A percentile compares a stretch with the other conserved stretches of the same genome.
Evolutionary conservation across 2,113 vertebrate genomes (phyloP).

Genomic region (Arvicanthis niloticus): DNA sequence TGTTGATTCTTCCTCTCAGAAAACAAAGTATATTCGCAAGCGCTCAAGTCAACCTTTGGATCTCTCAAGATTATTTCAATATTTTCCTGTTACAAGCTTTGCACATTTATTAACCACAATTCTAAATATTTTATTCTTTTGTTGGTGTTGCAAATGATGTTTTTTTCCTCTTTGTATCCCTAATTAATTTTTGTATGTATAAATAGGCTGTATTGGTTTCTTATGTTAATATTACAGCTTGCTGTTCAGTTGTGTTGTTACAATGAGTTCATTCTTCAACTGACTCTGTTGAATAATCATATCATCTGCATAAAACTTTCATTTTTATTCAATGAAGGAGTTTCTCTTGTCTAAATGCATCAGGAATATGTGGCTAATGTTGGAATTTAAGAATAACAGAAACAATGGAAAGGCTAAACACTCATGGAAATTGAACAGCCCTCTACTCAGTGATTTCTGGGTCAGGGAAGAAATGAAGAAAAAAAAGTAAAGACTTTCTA

Average conservation of each 20-base stretch:
- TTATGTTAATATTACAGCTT: slow-evolving; percentile 52
- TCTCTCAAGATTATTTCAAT: not conserved
- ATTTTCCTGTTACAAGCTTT: not conserved
- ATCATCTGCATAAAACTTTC: not conserved
- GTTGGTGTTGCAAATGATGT: not conserved
- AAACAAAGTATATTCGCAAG: not conserved
- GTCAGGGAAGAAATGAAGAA: too few relatives aligned
- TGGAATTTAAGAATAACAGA: not conserved
- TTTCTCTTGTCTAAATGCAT: not conserved
- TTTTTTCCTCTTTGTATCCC: not conserved
- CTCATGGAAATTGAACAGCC: too few relatives aligned
- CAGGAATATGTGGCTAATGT: not conserved
- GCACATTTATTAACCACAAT: slow-evolving; percentile 29
- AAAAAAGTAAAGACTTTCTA: too few relatives aligned
- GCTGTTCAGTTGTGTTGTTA: slow-evolving; percentile 26
- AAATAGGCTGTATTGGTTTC: slow-evolving; percentile 7
- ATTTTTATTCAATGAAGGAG: not conserved
- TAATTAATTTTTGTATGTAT: not conserved
- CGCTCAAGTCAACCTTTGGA: not conserved
- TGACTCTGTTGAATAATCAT: not conserved
- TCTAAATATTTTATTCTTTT: slow-evolving; percentile 22
- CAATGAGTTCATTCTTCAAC: slow-evolving; percentile 8
- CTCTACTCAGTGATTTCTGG: too few relatives aligned
- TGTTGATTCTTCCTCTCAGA: not conserved
- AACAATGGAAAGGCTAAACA: too few relatives aligned